Conservation (phyloP, 2,113 vertebrate species). For the Falco punctatus region DNA sequence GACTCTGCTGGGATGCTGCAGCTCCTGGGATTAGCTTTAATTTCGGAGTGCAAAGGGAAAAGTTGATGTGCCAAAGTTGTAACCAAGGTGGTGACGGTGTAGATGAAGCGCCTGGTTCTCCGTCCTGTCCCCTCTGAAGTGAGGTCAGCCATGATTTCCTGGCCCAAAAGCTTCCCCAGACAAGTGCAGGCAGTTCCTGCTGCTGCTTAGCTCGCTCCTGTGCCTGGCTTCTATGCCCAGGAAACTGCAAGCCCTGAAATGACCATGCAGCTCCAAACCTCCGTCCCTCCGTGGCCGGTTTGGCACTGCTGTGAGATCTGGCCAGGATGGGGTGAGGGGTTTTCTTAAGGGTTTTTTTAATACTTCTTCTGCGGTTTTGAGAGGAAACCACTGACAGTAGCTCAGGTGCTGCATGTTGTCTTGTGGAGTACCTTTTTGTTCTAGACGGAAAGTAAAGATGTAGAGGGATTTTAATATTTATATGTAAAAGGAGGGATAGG, state of each 20-base stretch:
- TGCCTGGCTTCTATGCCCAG: background rate
- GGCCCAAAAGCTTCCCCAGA: background rate
- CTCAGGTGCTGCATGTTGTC: background rate
- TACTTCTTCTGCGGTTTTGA: background rate
- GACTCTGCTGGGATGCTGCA: background rate
- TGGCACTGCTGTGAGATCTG: background rate
- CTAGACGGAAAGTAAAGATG: background rate
- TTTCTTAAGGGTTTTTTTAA: background rate
- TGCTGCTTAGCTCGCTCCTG: rapidly evolving
- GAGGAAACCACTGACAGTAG: background rate
- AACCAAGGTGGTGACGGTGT: background rate
- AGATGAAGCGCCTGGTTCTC: background rate
- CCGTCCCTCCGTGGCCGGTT: rapidly evolving
- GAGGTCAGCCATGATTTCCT: background rate
- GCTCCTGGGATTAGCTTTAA: slow-evolving; percentile 3
- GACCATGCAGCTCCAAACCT: background rate
- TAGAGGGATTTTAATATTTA: slow-evolving; percentile 31
- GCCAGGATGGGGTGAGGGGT: background rate
- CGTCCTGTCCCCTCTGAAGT: background rate
- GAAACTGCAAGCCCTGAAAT: background rate
- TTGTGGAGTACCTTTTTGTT: background rate
- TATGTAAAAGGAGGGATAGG: slow-evolving; percentile 33
- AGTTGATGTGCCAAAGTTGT: slow-evolving; percentile 2
- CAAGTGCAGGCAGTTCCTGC: background rate
- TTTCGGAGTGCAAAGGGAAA: background rate